Percentiles rank a stretch among this genome's conserved stretches.
Evolutionary conservation across 2,888 invertebrate genomes (phyloP).

Genomic region (Drosophila buzzatii): DNA sequence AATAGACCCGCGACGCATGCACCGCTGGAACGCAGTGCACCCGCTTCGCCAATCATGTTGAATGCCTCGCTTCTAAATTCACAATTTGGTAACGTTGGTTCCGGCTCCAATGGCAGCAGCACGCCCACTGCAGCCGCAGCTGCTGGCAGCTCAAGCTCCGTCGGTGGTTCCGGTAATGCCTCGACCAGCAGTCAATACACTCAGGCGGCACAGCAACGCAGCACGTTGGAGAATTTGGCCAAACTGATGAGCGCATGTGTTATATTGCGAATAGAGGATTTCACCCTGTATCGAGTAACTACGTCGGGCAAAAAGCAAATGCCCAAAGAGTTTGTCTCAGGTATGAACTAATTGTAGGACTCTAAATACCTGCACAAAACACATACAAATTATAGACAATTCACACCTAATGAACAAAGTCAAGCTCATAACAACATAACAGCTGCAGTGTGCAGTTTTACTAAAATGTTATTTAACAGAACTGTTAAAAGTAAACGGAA

Average conservation of each 20-base stretch:
- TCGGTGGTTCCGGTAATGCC: slow-evolving; percentile 57
- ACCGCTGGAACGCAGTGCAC: slow-evolving; percentile 84
- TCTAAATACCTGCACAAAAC: background rate
- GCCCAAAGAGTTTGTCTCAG: slow-evolving; percentile 92
- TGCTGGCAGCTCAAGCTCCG: slow-evolving; percentile 48
- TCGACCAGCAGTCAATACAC: slow-evolving; percentile 82
- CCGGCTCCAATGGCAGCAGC: slow-evolving; percentile 64
- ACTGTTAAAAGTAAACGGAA: background rate
- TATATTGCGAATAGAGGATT: slow-evolving; percentile 95
- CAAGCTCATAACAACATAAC: background rate
- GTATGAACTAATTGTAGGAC: slow-evolving; percentile 83
- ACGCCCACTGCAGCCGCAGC: slow-evolving; percentile 62
- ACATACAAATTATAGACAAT: background rate
- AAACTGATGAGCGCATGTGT: slow-evolving; percentile 97
- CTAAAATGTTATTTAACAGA: background rate
- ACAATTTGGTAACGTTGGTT: slow-evolving; percentile 63
- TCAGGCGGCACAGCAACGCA: slow-evolving; percentile 88
- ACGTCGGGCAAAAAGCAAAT: slow-evolving; percentile 90
- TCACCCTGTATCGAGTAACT: slow-evolving; percentile 94
- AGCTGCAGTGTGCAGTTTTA: background rate
- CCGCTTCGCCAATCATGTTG: slow-evolving; percentile 81
- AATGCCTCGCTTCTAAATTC: slow-evolving; percentile 72
- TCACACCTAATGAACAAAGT: background rate
- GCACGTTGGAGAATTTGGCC: slow-evolving; percentile 90
- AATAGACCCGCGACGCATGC: slow-evolving; percentile 85